These are phyloP conservation scores for Salvator merianae DNA, from an alignment of 2,113 vertebrate species.

Conservation along the genomic window DNA sequence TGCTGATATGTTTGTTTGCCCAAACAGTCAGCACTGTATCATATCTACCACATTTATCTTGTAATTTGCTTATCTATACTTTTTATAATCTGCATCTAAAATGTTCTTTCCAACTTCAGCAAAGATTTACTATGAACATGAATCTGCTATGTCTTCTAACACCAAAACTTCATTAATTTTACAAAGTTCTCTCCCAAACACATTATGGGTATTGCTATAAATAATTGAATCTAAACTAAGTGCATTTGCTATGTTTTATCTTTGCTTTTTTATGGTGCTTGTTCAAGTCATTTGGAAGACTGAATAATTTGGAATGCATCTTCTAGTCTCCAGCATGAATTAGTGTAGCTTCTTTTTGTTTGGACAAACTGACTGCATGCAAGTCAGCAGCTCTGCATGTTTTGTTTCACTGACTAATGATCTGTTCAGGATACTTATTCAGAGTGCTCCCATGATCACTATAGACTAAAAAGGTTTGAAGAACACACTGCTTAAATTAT, in stretches of 20 bases:
- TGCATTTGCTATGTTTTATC: conserved; percentile 43
- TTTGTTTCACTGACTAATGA: background rate
- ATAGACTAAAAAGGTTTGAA: conserved; percentile 18
- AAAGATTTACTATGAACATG: conserved; percentile 54
- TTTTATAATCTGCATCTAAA: conserved; percentile 55
- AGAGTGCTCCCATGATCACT: background rate
- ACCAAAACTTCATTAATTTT: conserved; percentile 68
- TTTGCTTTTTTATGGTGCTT: conserved; percentile 38
- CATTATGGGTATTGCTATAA: conserved; percentile 58
- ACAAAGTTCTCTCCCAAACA: conserved; percentile 56
- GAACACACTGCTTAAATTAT: conserved; percentile 2
- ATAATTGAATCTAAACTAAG: conserved; percentile 64
- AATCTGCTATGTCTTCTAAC: conserved; percentile 36
- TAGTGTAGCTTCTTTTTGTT: background rate
- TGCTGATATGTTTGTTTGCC: conserved; percentile 1
- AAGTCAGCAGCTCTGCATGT: background rate
- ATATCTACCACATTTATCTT: background rate
- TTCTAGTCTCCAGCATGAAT: conserved; percentile 23
- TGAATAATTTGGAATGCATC: conserved; percentile 9
- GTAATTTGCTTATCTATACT: conserved; percentile 38
- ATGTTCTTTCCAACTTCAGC: conserved; percentile 42
- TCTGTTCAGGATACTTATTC: conserved; percentile 10
- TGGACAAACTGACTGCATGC: background rate
- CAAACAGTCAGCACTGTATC: background rate
- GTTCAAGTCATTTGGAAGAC: conserved; percentile 44